These are phyloP conservation scores for Chironomus striatipennis DNA, from an alignment of 1,140 invertebrate species.

Conservation along the genomic window DNA sequence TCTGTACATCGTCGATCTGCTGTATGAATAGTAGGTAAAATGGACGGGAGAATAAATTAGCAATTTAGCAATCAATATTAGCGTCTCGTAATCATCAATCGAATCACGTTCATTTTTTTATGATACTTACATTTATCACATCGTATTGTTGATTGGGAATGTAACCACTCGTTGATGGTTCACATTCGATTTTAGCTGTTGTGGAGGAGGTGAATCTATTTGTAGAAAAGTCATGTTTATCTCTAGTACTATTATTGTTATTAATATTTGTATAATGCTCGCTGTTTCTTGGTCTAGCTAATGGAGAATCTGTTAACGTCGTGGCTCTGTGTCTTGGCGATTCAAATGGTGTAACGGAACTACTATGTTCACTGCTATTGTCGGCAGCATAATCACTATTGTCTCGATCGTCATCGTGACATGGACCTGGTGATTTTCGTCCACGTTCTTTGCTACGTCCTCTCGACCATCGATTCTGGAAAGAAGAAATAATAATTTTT, in stretches of 20 bases:
- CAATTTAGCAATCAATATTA: too few species aligned
- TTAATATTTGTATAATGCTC: slow-evolving; percentile 19
- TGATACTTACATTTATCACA: slow-evolving; percentile 19
- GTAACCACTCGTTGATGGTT: slow-evolving; percentile 23
- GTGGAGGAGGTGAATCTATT: slow-evolving; percentile 12
- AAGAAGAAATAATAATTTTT: slow-evolving; percentile 19
- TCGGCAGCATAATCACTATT: slow-evolving; percentile 64
- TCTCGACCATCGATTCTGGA: slow-evolving; percentile 53
- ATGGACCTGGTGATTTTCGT: slow-evolving; percentile 40
- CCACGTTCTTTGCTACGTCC: slow-evolving; percentile 51
- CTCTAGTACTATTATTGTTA: background rate
- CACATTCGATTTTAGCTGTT: slow-evolving; percentile 17
- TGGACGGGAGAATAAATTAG: background rate
- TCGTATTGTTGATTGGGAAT: slow-evolving; percentile 21
- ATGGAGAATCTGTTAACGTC: slow-evolving; percentile 33
- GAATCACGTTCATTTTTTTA: background rate
- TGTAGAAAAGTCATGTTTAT: background rate
- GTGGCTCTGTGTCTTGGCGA: slow-evolving; percentile 51
- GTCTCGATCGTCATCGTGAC: slow-evolving; percentile 40
- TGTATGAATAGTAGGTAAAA: slow-evolving; percentile 31
- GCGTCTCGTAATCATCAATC: background rate
- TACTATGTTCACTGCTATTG: slow-evolving; percentile 62
- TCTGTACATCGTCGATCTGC: slow-evolving; percentile 49
- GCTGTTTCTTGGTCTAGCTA: slow-evolving; percentile 1
- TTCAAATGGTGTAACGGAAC: slow-evolving; percentile 53